Conservation (phyloP, 2,888 invertebrate genomes). For the Amiota minor region DNA sequence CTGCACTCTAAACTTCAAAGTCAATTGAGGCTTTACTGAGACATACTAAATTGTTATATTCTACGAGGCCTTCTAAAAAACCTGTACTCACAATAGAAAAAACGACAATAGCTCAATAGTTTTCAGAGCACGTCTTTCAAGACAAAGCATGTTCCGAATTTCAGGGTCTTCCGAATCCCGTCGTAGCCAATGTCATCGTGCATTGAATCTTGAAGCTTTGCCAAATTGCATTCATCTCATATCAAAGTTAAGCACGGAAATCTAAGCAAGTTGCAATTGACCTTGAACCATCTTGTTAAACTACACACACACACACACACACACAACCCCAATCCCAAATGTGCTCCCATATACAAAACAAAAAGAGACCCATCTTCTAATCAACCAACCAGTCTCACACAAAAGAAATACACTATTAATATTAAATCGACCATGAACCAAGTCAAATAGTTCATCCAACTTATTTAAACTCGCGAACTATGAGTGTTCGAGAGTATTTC, state of each 20-base stretch:
- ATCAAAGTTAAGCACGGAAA: background rate
- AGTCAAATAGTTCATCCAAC: conserved; percentile 10
- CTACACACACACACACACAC: too few species aligned
- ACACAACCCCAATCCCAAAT: too few species aligned
- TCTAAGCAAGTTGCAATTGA: background rate
- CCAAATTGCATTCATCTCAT: background rate
- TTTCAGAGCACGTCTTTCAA: conserved; percentile 8
- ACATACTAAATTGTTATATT: background rate
- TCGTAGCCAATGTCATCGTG: too few species aligned
- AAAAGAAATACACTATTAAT: too few species aligned
- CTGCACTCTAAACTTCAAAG: background rate
- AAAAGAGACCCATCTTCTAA: background rate
- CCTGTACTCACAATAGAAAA: background rate
- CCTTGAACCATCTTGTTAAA: too few species aligned
- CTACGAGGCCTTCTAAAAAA: conserved; percentile 12
- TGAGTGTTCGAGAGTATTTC: background rate
- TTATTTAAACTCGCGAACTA: background rate
- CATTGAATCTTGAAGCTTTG: background rate
- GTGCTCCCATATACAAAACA: too few species aligned
- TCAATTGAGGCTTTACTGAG: background rate
- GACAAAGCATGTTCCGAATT: too few species aligned
- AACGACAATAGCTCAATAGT: background rate
- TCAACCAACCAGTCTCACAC: background rate
- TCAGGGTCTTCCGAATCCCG: too few species aligned
- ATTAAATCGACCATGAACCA: conserved; percentile 2